Percentiles rank a stretch among this genome's conserved stretches.
These are phyloP conservation scores for Brachionichthys hirsutus DNA, from an alignment of 2,113 vertebrate species.

Conservation along the genomic window DNA sequence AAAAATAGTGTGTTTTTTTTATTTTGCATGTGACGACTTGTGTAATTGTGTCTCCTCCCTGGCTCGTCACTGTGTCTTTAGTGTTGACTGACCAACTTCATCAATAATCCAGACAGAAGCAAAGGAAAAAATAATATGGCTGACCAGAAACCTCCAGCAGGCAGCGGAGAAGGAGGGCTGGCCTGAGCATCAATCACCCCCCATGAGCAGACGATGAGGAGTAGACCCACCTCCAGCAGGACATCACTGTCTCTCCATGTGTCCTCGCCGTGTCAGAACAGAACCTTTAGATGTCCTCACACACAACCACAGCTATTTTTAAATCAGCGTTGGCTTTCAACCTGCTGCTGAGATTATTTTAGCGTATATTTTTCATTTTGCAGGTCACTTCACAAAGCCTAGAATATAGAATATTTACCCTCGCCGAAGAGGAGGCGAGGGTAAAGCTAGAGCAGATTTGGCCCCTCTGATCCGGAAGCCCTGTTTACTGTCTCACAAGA, in stretches of 20 bases:
- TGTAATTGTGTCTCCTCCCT: background rate
- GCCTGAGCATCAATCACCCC: background rate
- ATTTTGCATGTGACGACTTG: too few species aligned
- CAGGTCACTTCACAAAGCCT: background rate
- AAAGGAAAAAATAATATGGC: constrained; percentile 15
- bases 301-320: background rate
- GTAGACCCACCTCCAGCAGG: background rate
- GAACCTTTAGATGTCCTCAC: too few species aligned
- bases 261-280: too few species aligned
- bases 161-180: background rate
- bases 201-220: background rate
- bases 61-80: background rate
- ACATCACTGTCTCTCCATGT: background rate
- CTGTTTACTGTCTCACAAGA: too few species aligned
- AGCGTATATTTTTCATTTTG: background rate
- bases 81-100: constrained; percentile 16
- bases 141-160: background rate
- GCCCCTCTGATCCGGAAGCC: too few species aligned
- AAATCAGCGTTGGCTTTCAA: background rate
- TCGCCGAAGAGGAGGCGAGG: too few species aligned
- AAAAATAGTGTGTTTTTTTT: too few species aligned
- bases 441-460: too few species aligned
- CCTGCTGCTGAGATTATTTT: background rate
- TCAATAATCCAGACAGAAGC: constrained; percentile 29
- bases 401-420: too few species aligned